Percentiles rank a stretch among this genome's conserved stretches.
Conservation (phyloP, 2,888 invertebrate species). For the Seira ritae region DNA sequence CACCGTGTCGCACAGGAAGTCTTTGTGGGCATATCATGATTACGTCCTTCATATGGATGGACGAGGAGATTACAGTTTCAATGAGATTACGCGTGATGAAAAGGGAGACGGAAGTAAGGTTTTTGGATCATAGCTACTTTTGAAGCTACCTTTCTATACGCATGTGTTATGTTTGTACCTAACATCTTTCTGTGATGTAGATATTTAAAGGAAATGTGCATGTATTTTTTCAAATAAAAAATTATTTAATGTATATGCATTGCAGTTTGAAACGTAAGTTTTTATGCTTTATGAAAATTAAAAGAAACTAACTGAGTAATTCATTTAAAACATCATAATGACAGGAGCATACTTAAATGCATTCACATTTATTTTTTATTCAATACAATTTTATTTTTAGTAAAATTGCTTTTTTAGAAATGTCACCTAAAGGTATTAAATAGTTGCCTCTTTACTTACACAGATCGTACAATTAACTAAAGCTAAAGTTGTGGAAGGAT, state of each 20-base stretch:
- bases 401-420: constrained; percentile 43
- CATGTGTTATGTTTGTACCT: not conserved
- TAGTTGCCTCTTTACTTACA: not conserved
- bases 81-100: constrained; percentile 79
- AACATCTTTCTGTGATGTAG: not conserved
- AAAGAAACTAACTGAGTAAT: not conserved
- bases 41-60: constrained; percentile 95
- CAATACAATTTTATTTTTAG: constrained; percentile 24
- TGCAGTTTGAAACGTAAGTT: constrained; percentile 2
- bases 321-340: constrained; percentile 12
- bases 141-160: not conserved
- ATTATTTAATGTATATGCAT: too few relatives aligned
- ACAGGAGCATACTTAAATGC: constrained; percentile 23
- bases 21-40: constrained; percentile 98
- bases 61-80: constrained; percentile 91
- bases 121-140: constrained; percentile 98
- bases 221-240: too few relatives aligned
- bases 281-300: too few relatives aligned
- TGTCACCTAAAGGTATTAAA: constrained; percentile 26
- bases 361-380: constrained; percentile 28
- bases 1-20: constrained; percentile 97
- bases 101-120: constrained; percentile 87
- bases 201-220: too few relatives aligned
- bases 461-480: constrained; percentile 21
- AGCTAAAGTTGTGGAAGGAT: constrained; percentile 49